Base-by-base conservation (phyloP, 2,888 invertebrate genomes). In the Philhelius pedissequus region DNA sequence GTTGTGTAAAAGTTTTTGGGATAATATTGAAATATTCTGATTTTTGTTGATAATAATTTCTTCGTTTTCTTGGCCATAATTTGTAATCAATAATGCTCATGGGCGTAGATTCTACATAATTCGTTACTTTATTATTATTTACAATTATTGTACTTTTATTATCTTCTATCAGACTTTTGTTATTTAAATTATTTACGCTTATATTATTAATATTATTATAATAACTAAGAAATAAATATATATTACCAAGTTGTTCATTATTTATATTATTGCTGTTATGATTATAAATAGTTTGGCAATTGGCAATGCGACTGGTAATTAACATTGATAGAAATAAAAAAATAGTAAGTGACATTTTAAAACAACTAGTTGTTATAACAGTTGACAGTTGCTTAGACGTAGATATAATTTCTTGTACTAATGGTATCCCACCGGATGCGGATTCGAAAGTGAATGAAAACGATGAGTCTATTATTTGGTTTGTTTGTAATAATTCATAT, bases 151-250 rank as follows among this genome's bases (percentile, higher is more conserved):
- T 75, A 75, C 38, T 69, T 48, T 38, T 43, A 54, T 54, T 80
- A 75, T 64, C 62, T 32, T 60, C 60, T 73, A 82, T 82, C 82
- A 82, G 82, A 43, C 82, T 82, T 82, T 82, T 78, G 38, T 78
- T 78, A 62, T 45, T 60, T 58, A 76, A 40, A 71, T 64, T 75
- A 68, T 62, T 56, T 35, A 77, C 48, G 56, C 78, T 78, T 69
- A 78, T 69, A 78, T 73, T 82, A 69, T 82, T 78, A 56, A 32
- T 78, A 38, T 30, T 38, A 40, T 45, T 73, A 64, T 62, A 56
- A 68, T 45, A 45, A 25, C 68, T 78, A 64, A 74, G 56, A 62
- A 73, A 54, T 48, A 82, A 15, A 69, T 62, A 64, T 73, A 62
- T 56, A 50, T 73, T 77, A 78, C 78, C 78, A 78, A 71, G 68